A percentile compares a stretch with the other conserved stretches of the same genome.
Evolutionary conservation across 2,113 vertebrate genomes (phyloP).

Genomic region (Tricholaema leucomelas): DNA sequence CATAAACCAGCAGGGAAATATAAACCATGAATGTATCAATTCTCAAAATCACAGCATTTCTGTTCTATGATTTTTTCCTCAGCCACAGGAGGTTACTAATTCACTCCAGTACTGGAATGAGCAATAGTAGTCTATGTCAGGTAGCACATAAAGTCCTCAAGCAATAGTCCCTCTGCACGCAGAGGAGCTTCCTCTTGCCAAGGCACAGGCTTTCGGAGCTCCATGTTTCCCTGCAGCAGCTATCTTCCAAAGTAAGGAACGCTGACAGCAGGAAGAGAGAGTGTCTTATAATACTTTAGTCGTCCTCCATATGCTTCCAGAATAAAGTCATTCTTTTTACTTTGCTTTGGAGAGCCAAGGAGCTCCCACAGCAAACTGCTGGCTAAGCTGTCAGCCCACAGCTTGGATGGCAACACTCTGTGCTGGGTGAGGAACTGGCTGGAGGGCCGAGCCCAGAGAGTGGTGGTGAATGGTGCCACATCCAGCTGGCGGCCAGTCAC

Average conservation of each 20-base stretch:
- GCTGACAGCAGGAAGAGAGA: background rate
- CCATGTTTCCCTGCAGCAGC: background rate
- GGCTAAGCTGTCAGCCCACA: no score
- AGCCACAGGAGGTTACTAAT: background rate
- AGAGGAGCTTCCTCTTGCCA: background rate
- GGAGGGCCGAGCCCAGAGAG: no score
- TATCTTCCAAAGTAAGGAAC: background rate
- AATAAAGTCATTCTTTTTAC: background rate
- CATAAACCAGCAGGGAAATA: slow-evolving; percentile 5
- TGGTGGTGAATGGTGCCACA: no score
- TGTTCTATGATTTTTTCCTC: background rate
- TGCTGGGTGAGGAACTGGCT: no score
- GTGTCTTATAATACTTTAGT: background rate
- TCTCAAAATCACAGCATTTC: background rate
- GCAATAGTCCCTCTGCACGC: background rate
- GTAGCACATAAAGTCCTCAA: background rate
- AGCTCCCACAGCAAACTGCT: no score
- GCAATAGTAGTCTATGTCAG: background rate
- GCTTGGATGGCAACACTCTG: no score
- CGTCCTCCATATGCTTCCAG: rapidly evolving
- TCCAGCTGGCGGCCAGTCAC: no score
- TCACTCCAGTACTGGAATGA: background rate
- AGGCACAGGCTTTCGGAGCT: background rate
- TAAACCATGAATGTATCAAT: background rate
- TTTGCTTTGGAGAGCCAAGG: background rate